Evolutionary conservation across 2,888 invertebrate genomes (phyloP).

Genomic region (Yponomeuta cagnagella): DNA sequence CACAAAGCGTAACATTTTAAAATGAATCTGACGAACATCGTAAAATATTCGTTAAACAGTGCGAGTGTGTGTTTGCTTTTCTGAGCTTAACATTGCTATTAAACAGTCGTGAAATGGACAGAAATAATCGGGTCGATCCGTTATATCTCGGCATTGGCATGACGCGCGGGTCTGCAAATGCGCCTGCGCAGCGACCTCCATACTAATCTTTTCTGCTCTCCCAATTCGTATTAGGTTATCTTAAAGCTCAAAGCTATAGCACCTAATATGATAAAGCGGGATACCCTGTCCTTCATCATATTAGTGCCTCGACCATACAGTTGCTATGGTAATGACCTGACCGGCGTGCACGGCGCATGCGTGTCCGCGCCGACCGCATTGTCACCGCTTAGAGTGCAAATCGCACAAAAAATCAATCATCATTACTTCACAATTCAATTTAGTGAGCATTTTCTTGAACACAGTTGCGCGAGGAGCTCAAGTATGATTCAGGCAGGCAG

Average conservation of each 20-base stretch:
- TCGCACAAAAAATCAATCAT: constrained; percentile 8
- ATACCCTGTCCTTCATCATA: too few relatives aligned
- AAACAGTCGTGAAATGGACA: constrained; percentile 75
- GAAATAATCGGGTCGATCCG: constrained; percentile 74
- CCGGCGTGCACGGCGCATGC: constrained; percentile 11
- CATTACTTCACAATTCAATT: constrained; percentile 12
- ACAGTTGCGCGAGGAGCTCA: not conserved
- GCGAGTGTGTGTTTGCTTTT: constrained; percentile 71
- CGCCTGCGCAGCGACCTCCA: constrained; percentile 20
- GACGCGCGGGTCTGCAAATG: constrained; percentile 49
- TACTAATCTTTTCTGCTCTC: constrained; percentile 5
- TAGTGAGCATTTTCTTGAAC: constrained; percentile 4
- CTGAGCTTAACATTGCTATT: constrained; percentile 74
- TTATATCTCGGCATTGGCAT: constrained; percentile 69
- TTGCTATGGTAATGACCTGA: constrained; percentile 9
- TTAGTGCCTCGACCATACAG: not conserved
- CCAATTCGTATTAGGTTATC: not conserved
- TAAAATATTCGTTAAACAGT: constrained; percentile 75
- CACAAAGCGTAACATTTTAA: constrained; percentile 69
- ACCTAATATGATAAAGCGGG: not conserved
- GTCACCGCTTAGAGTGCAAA: constrained; percentile 13
- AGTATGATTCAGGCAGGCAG: not conserved
- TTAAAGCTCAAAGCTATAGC: not conserved
- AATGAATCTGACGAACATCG: constrained; percentile 68
- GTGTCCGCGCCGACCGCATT: not conserved